phyloP scores from a whole-genome alignment of 2,113 vertebrate species.

The Sylvietta virens region DNA sequence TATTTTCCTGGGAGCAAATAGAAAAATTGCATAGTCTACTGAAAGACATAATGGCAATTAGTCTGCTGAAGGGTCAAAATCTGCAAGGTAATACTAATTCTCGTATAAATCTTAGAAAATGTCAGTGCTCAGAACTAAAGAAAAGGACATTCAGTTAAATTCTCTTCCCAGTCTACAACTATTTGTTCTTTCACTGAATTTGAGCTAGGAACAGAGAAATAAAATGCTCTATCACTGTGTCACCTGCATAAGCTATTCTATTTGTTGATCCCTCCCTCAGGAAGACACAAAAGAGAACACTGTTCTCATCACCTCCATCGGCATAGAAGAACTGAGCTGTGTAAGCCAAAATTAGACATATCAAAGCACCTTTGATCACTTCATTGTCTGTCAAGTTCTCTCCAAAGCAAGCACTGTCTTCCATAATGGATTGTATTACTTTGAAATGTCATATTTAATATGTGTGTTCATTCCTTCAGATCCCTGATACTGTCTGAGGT shows the following conservation, averaged over 20 bases:
- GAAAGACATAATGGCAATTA: not conserved
- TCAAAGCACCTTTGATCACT: slow-evolving; percentile 60
- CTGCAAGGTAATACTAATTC: not conserved
- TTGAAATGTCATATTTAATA: slow-evolving; percentile 23
- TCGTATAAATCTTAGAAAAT: not conserved
- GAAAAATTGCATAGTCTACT: not conserved
- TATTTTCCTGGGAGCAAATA: not conserved
- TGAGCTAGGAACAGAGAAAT: not conserved
- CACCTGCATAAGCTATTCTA: not conserved
- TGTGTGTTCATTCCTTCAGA: not conserved
- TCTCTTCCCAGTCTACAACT: not conserved
- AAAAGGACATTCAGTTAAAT: not conserved
- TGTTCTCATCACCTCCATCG: not conserved
- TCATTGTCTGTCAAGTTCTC: slow-evolving; percentile 21
- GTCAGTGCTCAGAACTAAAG: not conserved
- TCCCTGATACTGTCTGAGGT: not conserved
- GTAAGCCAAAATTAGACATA: slow-evolving; percentile 14
- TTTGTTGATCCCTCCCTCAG: not conserved
- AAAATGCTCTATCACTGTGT: not conserved
- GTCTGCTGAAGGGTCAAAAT: not conserved
- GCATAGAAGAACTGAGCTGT: not conserved
- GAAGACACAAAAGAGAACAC: not conserved
- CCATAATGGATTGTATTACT: not conserved
- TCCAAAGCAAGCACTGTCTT: slow-evolving; percentile 16
- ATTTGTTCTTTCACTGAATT: not conserved